phyloP scores from a whole-genome alignment of 1,140 invertebrate genomes.

The Trinorchestia longiramus region DNA sequence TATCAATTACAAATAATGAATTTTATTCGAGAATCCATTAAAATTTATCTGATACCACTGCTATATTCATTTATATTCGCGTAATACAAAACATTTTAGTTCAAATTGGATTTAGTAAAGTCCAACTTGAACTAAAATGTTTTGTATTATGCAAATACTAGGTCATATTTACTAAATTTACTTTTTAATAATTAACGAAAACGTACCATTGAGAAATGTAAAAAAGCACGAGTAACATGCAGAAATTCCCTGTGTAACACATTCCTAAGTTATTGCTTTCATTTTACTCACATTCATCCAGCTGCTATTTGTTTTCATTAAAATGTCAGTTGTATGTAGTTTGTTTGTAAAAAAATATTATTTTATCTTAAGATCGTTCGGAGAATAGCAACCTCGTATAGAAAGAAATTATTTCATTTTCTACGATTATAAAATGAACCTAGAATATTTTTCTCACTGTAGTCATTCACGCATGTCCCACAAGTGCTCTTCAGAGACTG shows the following conservation, averaged over 20 bases:
- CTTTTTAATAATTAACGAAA: no score
- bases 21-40: no score
- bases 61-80: no score
- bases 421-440: not conserved
- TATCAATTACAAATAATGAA: no score
- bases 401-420: not conserved
- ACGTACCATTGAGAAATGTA: not conserved
- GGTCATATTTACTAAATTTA: no score
- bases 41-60: no score
- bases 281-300: not conserved
- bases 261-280: not conserved
- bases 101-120: no score
- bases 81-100: no score
- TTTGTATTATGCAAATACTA: no score
- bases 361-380: not conserved
- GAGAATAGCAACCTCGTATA: not conserved
- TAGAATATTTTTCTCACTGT: not conserved
- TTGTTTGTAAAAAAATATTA: not conserved
- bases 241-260: no score
- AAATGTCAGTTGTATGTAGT: not conserved
- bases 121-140: no score
- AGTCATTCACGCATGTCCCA: not conserved
- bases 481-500: not conserved
- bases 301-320: not conserved
- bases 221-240: not conserved